Evolutionary conservation across 1,140 invertebrate species (phyloP).

Genomic region (Zaprionus tsacasi): DNA sequence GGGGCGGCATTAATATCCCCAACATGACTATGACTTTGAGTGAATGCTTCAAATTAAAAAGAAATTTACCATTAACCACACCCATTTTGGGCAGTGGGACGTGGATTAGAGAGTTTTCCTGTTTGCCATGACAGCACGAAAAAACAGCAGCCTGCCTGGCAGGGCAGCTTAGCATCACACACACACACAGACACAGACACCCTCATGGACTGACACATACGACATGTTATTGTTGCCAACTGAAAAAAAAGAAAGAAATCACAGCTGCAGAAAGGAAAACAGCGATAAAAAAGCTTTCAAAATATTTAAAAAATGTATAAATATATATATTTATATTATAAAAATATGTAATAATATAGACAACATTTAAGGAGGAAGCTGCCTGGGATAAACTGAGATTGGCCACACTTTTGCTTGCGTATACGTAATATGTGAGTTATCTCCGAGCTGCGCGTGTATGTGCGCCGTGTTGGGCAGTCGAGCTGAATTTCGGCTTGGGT

Average conservation of each 20-base stretch:
- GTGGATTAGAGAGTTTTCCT: conserved; percentile 47
- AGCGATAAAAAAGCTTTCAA: too few relatives aligned
- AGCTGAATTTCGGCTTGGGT: conserved; percentile 1
- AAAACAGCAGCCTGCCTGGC: conserved; percentile 22
- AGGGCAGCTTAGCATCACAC: conserved; percentile 30
- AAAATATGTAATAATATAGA: too few relatives aligned
- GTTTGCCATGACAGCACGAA: conserved; percentile 34
- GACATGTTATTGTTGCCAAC: background rate
- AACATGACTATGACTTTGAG: conserved; percentile 83
- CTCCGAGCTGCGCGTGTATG: conserved; percentile 46
- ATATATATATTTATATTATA: background rate
- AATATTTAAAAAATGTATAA: background rate
- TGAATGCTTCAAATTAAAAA: conserved; percentile 84
- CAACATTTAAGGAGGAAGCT: too few relatives aligned
- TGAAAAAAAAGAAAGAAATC: background rate
- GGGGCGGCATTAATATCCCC: conserved; percentile 69
- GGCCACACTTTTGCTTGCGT: conserved; percentile 21
- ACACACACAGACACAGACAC: conserved; percentile 13
- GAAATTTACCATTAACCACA: conserved; percentile 80
- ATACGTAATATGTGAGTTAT: conserved; percentile 69
- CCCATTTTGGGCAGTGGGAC: conserved; percentile 15
- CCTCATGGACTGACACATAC: background rate
- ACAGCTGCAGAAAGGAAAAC: background rate
- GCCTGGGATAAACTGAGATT: background rate
- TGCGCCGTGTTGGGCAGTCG: conserved; percentile 18